phyloP scores from a whole-genome alignment of 2,113 vertebrate genomes.

The Puffinus mauretanicus region DNA sequence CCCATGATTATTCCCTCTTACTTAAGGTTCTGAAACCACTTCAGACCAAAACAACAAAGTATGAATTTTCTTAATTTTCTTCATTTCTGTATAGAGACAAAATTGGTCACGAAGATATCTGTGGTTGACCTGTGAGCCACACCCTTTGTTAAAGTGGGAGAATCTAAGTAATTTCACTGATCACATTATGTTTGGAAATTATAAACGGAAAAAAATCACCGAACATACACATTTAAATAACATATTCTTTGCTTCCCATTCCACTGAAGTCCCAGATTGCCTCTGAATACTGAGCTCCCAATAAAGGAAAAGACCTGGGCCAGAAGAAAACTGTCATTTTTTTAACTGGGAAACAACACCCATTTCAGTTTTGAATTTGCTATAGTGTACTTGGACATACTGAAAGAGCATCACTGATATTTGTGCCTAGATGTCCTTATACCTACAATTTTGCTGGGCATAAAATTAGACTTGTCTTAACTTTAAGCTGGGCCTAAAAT shows the following conservation, averaged over 20 bases:
- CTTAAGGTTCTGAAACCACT: background rate
- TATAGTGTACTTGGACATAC: background rate
- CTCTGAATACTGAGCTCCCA: background rate
- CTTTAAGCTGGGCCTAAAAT: background rate
- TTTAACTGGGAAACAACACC: background rate
- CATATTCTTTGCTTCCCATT: background rate
- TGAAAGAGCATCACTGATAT: background rate
- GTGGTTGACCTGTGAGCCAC: background rate
- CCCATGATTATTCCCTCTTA: background rate
- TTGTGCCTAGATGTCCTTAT: background rate
- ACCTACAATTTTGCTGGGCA: background rate
- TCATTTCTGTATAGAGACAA: background rate
- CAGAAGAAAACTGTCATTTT: background rate
- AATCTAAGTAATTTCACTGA: background rate
- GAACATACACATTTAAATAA: background rate
- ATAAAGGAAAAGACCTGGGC: background rate
- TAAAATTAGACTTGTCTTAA: background rate
- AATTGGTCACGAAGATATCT: background rate
- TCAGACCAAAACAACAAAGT: background rate
- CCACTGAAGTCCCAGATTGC: background rate
- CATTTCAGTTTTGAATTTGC: fast-evolving
- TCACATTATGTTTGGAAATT: background rate
- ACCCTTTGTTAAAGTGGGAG: background rate
- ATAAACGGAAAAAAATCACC: background rate
- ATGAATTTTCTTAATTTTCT: background rate